Evolutionary conservation across 2,888 invertebrate species (phyloP).

Genomic region (Pollenia amentaria): DNA sequence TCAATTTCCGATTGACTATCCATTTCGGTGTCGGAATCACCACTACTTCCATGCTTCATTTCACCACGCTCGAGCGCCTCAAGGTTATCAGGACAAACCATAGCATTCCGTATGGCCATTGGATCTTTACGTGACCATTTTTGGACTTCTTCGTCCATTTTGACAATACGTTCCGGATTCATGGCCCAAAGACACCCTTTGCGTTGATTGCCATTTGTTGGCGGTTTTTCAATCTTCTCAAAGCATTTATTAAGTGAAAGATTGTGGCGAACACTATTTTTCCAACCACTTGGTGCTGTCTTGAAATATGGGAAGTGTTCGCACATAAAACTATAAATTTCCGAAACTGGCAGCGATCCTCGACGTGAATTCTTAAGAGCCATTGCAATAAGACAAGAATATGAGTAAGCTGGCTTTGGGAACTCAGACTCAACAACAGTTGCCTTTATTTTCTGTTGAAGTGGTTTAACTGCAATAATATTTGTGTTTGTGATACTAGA

Average conservation of each 20-base stretch:
- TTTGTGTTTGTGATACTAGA: slow-evolving; percentile 42
- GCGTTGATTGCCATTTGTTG: slow-evolving; percentile 93
- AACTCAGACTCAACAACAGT: slow-evolving; percentile 86
- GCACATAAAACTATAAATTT: slow-evolving; percentile 99
- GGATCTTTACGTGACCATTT: slow-evolving; percentile 99
- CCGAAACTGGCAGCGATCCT: slow-evolving; percentile 97
- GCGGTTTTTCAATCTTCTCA: slow-evolving; percentile 98
- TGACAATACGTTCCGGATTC: slow-evolving; percentile 96
- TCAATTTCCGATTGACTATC: slow-evolving; percentile 85
- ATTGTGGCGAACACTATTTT: slow-evolving; percentile 99
- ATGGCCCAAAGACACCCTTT: slow-evolving; percentile 98
- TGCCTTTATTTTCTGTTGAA: slow-evolving; percentile 79
- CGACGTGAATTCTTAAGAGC: slow-evolving; percentile 97
- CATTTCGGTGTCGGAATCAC: slow-evolving; percentile 87
- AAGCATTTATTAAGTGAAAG: slow-evolving; percentile 99
- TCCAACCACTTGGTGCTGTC: slow-evolving; percentile 99
- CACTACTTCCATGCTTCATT: slow-evolving; percentile 91
- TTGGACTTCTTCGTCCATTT: slow-evolving; percentile 99
- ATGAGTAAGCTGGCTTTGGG: slow-evolving; percentile 98
- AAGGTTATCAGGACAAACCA: slow-evolving; percentile 96
- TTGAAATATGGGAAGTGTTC: slow-evolving; percentile 99
- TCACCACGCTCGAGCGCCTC: slow-evolving; percentile 94
- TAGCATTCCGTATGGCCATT: slow-evolving; percentile 94
- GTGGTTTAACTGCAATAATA: slow-evolving; percentile 78
- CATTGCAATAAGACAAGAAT: slow-evolving; percentile 99